Conservation (phyloP, 1,140 invertebrate genomes). For the Temnothorax curvispinosus region DNA sequence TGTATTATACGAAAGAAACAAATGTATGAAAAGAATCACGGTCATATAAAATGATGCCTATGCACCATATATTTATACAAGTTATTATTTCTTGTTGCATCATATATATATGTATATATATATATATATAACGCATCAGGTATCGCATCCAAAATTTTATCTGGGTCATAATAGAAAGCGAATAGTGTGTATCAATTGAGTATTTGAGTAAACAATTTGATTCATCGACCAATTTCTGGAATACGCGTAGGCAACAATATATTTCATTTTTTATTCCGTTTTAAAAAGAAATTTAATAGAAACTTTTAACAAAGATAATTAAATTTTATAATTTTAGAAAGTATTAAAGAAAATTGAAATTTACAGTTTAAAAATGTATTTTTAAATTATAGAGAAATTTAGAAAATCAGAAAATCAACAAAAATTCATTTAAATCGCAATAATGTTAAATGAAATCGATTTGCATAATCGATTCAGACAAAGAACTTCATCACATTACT, state of each 20-base stretch:
- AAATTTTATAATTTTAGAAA: neutral
- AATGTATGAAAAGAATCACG: neutral
- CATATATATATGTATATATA: neutral
- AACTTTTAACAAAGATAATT: neutral
- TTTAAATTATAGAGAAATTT: neutral
- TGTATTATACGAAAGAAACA: neutral
- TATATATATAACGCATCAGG: neutral
- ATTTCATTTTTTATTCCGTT: conserved; percentile 9
- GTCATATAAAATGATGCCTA: too few species aligned
- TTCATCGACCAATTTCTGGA: neutral
- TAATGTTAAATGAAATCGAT: neutral
- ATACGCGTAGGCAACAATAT: neutral
- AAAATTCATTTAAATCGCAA: neutral
- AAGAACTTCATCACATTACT: neutral
- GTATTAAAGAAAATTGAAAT: neutral
- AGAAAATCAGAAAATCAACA: neutral
- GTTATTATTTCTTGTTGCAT: conserved; percentile 1
- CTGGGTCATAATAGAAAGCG: neutral
- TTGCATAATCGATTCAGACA: neutral
- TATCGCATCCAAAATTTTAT: conserved; percentile 10
- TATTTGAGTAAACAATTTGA: neutral
- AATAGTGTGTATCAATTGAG: neutral
- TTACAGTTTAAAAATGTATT: neutral
- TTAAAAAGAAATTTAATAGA: neutral
- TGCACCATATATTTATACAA: neutral